Conservation (phyloP, 2,888 invertebrate species). For the Phengaris arion region DNA sequence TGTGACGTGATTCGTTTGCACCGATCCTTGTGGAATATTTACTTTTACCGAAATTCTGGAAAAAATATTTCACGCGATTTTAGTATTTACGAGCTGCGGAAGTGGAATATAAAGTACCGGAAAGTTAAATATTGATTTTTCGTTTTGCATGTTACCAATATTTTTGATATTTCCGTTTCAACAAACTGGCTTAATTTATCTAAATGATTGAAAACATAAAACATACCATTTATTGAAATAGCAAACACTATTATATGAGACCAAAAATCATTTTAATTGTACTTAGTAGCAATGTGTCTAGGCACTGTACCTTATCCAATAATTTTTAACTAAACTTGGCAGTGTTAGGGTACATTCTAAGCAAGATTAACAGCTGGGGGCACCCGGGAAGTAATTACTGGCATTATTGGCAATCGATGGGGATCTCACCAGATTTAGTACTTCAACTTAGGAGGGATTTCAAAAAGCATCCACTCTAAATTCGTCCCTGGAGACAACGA, state of each 20-base stretch:
- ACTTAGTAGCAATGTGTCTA: conserved; percentile 17
- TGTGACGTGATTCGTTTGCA: conserved; percentile 22
- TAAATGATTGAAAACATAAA: neutral
- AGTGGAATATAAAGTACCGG: conserved; percentile 4
- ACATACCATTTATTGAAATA: too few species aligned
- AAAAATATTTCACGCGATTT: conserved; percentile 16
- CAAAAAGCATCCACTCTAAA: conserved; percentile 40
- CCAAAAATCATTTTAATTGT: neutral
- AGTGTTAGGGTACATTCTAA: conserved; percentile 50
- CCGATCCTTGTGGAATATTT: conserved; percentile 11
- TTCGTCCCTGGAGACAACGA: conserved; percentile 21
- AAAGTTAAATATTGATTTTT: conserved; percentile 11
- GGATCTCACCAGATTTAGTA: conserved; percentile 62
- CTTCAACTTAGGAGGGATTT: conserved; percentile 46
- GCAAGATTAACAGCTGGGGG: conserved; percentile 61
- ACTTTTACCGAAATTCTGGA: conserved; percentile 10
- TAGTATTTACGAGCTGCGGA: conserved; percentile 16
- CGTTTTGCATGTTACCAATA: neutral
- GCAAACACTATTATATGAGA: too few species aligned
- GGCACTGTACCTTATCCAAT: conserved; percentile 39
- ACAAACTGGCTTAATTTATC: neutral
- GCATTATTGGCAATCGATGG: conserved; percentile 72
- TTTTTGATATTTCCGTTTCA: conserved; percentile 1
- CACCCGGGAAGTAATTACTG: conserved; percentile 65
- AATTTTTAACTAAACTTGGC: conserved; percentile 65